Conservation (phyloP, 2,797 vertebrate species). For the Mormyrops boulengeri region DNA sequence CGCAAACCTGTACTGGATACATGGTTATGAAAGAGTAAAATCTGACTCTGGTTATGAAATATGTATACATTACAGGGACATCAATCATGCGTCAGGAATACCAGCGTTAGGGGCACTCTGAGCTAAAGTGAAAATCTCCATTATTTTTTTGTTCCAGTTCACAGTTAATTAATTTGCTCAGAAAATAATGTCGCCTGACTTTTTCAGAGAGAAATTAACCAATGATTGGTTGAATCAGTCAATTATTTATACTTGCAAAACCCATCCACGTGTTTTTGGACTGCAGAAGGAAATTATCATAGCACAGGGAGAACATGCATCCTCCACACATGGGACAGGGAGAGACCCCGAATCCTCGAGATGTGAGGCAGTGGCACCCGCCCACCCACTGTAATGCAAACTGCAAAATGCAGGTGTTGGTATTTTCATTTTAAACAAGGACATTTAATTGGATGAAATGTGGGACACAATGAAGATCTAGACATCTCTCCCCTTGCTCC, state of each 20-base stretch:
- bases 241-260: background rate
- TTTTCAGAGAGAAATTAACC: background rate
- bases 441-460: background rate
- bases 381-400: background rate
- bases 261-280: background rate
- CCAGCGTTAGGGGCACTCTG: background rate
- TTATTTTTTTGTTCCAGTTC: background rate
- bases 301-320: background rate
- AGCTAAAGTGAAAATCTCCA: background rate
- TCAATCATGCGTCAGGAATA: background rate
- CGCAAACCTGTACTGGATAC: background rate
- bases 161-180: conserved; percentile 1
- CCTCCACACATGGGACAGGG: background rate
- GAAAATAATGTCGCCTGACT: background rate
- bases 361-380: background rate
- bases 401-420: background rate
- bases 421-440: background rate
- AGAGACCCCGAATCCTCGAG: background rate
- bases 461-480: background rate
- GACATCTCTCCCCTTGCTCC: background rate
- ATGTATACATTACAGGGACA: background rate
- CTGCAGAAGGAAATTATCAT: background rate
- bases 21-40: background rate
- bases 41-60: background rate
- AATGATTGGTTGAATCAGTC: background rate